phyloP scores from a whole-genome alignment of 2,113 vertebrate genomes.

The Poicephalus meyeri region DNA sequence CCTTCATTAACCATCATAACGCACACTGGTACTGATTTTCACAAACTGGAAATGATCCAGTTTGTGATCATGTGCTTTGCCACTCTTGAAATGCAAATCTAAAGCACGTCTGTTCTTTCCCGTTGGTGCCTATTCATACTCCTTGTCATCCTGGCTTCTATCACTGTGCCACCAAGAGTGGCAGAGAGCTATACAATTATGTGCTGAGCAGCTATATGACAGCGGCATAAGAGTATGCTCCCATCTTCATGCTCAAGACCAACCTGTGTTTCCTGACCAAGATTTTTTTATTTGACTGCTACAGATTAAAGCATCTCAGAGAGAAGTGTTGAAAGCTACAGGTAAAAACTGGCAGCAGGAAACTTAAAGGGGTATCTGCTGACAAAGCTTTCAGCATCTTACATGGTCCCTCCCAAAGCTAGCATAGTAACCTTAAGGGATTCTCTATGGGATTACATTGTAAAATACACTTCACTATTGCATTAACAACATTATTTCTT shows the following conservation, averaged over 20 bases:
- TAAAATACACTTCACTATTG: not conserved
- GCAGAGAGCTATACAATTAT: not conserved
- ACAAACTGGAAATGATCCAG: not conserved
- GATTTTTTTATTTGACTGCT: not conserved
- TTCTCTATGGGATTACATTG: not conserved
- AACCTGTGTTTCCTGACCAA: not conserved
- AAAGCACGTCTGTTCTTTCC: not conserved
- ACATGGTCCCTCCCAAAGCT: not conserved
- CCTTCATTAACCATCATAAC: rapidly evolving
- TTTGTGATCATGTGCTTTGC: not conserved
- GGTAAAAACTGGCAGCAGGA: not conserved
- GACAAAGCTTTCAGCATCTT: not conserved
- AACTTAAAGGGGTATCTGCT: not conserved
- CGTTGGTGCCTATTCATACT: not conserved
- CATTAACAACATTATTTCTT: not conserved
- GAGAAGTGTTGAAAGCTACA: not conserved
- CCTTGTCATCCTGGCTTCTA: not conserved
- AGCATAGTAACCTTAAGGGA: not conserved
- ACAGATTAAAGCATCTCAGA: not conserved
- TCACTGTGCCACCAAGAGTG: not conserved
- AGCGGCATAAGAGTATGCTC: not conserved
- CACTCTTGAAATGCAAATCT: not conserved
- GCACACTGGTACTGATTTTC: not conserved
- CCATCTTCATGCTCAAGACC: not conserved
- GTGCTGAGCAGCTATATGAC: not conserved